These are phyloP conservation scores for Halcyon chelicuti DNA, from an alignment of 2,797 vertebrate species.

Conservation along the genomic window DNA sequence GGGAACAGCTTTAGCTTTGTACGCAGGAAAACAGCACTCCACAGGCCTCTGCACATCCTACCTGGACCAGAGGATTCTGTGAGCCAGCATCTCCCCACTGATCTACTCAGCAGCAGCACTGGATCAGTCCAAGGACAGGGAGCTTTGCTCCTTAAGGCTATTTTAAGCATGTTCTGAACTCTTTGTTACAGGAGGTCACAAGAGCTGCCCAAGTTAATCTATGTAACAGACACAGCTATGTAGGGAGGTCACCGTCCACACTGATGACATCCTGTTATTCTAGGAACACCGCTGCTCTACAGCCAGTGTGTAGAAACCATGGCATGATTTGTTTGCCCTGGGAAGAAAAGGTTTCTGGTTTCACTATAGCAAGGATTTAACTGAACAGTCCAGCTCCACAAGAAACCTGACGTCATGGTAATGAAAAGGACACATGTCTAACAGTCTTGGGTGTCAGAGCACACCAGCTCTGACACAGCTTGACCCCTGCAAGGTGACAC, in stretches of 20 bases:
- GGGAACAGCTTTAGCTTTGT: background rate
- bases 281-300: background rate
- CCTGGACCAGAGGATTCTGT: background rate
- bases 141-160: background rate
- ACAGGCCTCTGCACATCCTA: background rate
- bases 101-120: background rate
- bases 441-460: background rate
- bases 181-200: background rate
- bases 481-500: background rate
- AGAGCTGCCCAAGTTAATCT: background rate
- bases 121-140: background rate
- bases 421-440: background rate
- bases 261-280: constrained; percentile 28
- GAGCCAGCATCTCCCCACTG: background rate
- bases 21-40: background rate
- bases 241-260: background rate
- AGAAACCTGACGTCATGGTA: background rate
- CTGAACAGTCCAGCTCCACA: background rate
- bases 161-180: background rate
- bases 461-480: background rate
- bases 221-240: background rate
- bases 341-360: background rate
- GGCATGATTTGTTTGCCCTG: background rate
- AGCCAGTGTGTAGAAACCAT: background rate
- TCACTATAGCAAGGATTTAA: background rate